Evolutionary conservation across 2,888 invertebrate genomes (phyloP).

Genomic region (Metellina segmentata): DNA sequence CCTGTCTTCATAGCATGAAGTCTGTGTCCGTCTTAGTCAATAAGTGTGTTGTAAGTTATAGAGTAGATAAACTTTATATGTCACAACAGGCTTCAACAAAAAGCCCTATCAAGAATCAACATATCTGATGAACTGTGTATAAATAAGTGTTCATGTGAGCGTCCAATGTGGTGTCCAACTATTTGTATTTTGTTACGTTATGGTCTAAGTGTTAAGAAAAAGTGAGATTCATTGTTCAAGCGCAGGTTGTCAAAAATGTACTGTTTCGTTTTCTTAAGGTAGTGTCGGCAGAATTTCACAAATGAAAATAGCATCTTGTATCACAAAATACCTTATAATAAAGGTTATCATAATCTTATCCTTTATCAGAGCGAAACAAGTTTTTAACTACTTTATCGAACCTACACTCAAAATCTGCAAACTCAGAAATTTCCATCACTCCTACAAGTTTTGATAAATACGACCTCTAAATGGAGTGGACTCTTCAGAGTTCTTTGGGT

Average conservation of each 20-base stretch:
- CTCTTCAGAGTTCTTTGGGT: too few relatives aligned
- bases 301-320: background rate
- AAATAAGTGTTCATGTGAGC: slow-evolving; percentile 54
- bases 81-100: slow-evolving; percentile 60
- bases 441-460: too few relatives aligned
- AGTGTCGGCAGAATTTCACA: background rate
- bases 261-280: background rate
- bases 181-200: slow-evolving; percentile 18
- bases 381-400: background rate
- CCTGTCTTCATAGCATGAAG: background rate
- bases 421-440: too few relatives aligned
- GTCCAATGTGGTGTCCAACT: slow-evolving; percentile 43
- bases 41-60: slow-evolving; percentile 18
- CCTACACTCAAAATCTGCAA: too few relatives aligned
- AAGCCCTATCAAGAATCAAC: slow-evolving; percentile 76
- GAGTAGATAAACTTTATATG: slow-evolving; percentile 9
- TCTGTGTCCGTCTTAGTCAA: slow-evolving; percentile 2
- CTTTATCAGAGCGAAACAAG: background rate
- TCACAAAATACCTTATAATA: background rate
- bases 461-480: too few relatives aligned
- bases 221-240: background rate
- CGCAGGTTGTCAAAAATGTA: background rate
- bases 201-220: background rate
- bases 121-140: slow-evolving; percentile 74
- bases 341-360: background rate